Evolutionary conservation across 2,888 invertebrate genomes (phyloP).

Genomic region (Sturmia bella): DNA sequence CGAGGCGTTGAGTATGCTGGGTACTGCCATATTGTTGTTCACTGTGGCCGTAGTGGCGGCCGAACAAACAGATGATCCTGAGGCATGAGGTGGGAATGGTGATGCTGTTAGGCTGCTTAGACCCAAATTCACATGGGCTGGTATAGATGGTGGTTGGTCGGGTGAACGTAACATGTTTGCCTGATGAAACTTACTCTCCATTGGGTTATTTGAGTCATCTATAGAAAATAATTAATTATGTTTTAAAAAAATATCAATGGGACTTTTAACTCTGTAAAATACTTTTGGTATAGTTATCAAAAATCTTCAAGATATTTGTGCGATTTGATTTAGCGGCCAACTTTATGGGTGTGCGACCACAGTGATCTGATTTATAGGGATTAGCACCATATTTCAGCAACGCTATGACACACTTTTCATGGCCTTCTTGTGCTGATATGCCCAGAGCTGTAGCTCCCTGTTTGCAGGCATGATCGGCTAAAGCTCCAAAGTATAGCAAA

Average conservation of each 20-base stretch:
- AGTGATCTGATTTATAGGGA: conserved; percentile 92
- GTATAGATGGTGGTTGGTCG: conserved; percentile 80
- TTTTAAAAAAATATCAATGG: not conserved
- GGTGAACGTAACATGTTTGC: conserved; percentile 81
- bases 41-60: conserved; percentile 79
- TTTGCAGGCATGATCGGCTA: conserved; percentile 94
- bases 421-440: conserved; percentile 98
- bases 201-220: conserved; percentile 81
- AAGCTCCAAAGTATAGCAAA: conserved; percentile 90
- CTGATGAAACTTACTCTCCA: conserved; percentile 80
- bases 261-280: conserved; percentile 66
- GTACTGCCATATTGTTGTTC: conserved; percentile 73
- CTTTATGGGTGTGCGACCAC: conserved; percentile 92
- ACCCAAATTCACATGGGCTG: conserved; percentile 76
- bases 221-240: conserved; percentile 16
- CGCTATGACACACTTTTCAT: conserved; percentile 94
- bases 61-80: conserved; percentile 77
- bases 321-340: conserved; percentile 96
- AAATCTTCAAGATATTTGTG: conserved; percentile 89
- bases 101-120: conserved; percentile 48
- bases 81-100: conserved; percentile 76
- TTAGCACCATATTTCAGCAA: conserved; percentile 92
- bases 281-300: conserved; percentile 86
- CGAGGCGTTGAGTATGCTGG: conserved; percentile 79
- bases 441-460: conserved; percentile 97